These are phyloP conservation scores for Halyomorpha halys DNA, from an alignment of 1,140 invertebrate genomes.

Conservation along the genomic window DNA sequence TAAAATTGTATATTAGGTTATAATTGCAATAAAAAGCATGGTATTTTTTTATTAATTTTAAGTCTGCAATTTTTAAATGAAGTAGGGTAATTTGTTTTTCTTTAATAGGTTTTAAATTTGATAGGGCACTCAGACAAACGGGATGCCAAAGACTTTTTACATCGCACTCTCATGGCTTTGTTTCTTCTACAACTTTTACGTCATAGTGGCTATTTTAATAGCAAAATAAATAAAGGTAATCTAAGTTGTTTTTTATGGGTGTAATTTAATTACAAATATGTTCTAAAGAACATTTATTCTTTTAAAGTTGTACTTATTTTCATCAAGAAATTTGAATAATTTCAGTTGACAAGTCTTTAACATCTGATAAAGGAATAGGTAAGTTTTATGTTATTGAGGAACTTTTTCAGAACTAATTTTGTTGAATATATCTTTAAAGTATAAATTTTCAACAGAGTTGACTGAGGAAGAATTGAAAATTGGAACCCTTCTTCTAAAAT, in stretches of 20 bases:
- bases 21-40: too few relatives aligned
- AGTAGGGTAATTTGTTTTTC: background rate
- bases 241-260: too few relatives aligned
- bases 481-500: constrained; percentile 52
- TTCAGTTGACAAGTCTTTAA: too few relatives aligned
- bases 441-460: constrained; percentile 20
- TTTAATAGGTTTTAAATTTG: constrained; percentile 47
- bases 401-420: background rate
- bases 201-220: constrained; percentile 48
- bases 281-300: too few relatives aligned
- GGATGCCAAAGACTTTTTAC: constrained; percentile 58
- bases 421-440: background rate
- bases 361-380: background rate
- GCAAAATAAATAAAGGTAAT: background rate
- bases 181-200: constrained; percentile 64
- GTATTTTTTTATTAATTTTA: too few relatives aligned
- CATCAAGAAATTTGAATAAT: too few relatives aligned
- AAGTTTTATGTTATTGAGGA: background rate
- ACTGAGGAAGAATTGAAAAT: constrained; percentile 44
- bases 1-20: too few relatives aligned
- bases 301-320: too few relatives aligned
- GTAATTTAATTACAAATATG: too few relatives aligned
- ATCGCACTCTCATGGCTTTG: constrained; percentile 62
- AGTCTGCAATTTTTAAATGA: too few relatives aligned
- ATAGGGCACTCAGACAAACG: constrained; percentile 55